Percentiles rank a stretch among this genome's conserved stretches.
Conservation (phyloP, 2,797 vertebrate genomes). For the Poeciliopsis paucimaculata region DNA sequence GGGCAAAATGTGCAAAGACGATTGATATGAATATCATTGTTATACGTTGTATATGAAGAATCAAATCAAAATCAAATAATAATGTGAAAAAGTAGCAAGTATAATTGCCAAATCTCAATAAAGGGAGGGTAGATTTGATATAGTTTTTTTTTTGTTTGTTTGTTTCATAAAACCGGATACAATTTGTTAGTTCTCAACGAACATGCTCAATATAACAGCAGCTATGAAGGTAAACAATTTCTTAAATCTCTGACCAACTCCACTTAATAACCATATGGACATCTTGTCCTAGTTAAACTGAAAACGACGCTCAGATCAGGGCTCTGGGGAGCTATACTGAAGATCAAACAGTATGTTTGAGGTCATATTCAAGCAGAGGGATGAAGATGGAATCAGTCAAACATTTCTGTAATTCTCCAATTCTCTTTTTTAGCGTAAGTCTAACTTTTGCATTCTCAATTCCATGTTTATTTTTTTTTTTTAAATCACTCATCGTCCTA, state of each 20-base stretch:
- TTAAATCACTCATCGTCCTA: background rate
- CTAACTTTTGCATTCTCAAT: background rate
- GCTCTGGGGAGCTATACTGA: background rate
- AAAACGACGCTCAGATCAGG: background rate
- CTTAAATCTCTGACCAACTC: constrained; percentile 1
- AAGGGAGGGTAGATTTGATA: background rate
- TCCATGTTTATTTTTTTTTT: background rate
- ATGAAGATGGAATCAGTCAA: background rate
- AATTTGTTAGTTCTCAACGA: background rate
- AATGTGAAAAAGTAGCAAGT: background rate
- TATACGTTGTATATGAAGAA: background rate
- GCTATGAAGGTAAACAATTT: background rate
- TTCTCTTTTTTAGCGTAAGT: background rate
- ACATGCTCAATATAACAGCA: no score
- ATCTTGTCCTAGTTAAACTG: background rate
- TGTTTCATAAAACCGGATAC: background rate
- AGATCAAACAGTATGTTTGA: background rate
- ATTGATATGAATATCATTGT: background rate
- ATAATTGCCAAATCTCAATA: background rate
- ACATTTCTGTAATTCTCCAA: no score
- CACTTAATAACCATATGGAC: background rate
- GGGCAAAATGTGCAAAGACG: background rate
- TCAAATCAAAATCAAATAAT: no score
- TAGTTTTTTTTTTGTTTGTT: background rate
- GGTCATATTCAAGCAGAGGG: background rate